A percentile compares a stretch with the other conserved stretches of the same genome.
These are phyloP conservation scores for Heliconius hortense DNA, from an alignment of 2,888 invertebrate genomes.

Conservation along the genomic window DNA sequence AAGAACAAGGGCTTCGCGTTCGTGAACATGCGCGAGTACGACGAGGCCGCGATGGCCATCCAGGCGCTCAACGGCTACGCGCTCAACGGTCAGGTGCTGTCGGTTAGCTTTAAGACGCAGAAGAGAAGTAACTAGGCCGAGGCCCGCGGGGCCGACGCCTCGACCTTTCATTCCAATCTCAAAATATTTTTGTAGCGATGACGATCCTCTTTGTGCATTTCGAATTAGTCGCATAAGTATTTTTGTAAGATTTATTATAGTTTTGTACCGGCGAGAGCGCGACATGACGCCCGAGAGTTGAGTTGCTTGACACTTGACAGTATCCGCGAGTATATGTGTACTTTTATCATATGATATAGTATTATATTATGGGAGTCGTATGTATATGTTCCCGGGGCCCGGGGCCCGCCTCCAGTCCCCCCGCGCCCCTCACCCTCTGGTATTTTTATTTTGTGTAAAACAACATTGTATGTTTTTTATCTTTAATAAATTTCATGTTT, in stretches of 20 bases:
- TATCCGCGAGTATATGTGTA: conserved; percentile 76
- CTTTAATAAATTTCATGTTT: conserved; percentile 82
- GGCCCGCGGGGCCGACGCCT: conserved; percentile 74
- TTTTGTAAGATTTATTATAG: conserved; percentile 81
- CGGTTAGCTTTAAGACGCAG: conserved; percentile 82
- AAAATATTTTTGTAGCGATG: conserved; percentile 81
- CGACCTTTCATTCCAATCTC: conserved; percentile 82
- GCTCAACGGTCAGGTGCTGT: conserved; percentile 81
- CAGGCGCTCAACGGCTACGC: conserved; percentile 80
- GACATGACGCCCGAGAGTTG: conserved; percentile 79
- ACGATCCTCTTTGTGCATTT: conserved; percentile 81
- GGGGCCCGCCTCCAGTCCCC: conserved; percentile 58
- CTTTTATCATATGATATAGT: conserved; percentile 77
- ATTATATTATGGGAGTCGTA: conserved; percentile 77
- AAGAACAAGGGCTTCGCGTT: conserved; percentile 81
- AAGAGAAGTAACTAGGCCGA: conserved; percentile 76
- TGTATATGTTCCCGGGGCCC: conserved; percentile 63
- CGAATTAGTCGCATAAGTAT: conserved; percentile 81
- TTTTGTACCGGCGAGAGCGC: conserved; percentile 79
- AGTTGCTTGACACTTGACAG: conserved; percentile 69
- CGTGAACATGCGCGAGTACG: conserved; percentile 80
- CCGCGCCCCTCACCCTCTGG: conserved; percentile 69
- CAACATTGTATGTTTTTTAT: conserved; percentile 80
- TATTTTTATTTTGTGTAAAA: conserved; percentile 81
- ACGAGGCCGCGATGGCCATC: conserved; percentile 80